Evolutionary conservation across 2,888 invertebrate species (phyloP), one percentile per base, ranked within the genome.

Genomic region (Villa cingulata): DNA sequence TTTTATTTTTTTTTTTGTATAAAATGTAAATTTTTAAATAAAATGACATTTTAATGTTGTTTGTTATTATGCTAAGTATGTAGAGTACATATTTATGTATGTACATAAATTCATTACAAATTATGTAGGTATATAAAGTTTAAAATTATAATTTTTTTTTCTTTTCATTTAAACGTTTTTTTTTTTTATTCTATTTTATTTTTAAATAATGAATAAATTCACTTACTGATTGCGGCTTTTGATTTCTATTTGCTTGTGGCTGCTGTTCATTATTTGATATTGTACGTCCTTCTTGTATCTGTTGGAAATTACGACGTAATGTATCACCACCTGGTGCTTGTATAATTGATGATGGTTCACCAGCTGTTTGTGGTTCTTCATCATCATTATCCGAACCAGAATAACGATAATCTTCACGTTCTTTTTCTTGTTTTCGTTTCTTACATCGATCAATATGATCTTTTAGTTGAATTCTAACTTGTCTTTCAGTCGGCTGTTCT

Each of bases 391-490:
- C 97, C 49, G 94, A 92, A 32, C 95, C 95, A 36, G 95, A 95
- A 70, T 94, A 95, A 57, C 81, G 79, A 68, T 83, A 83, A 62
- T 83, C 82, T 61, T 83, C 82, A 19, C 82, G 75, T 55, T 83
- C 81, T 65, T 88, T 87, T 66, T 91, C 89, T 63, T 85, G 89
- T 75, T 88, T 91, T 66, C 92, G 83, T 70, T 92, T 92, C 74
- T 92, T 92, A 73, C 91, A 91, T 56, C 90, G 77, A 72, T 99
- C 98, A 70, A 99, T 96, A 72, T 98, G 97, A 73, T 99, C 98
- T 72, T 97, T 97, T 56, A 99, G 80, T 70, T 97, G 95, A 72
- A 95, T 96, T 64, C 96, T 78, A 57, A 97, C 95, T 75, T 97
- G 94, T 59, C 96, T 76, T 72, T 99, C 98, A 45, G 95, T 96